Evolutionary conservation across 2,113 vertebrate genomes (phyloP).

Genomic region (Nyctereutes procyonoides): DNA sequence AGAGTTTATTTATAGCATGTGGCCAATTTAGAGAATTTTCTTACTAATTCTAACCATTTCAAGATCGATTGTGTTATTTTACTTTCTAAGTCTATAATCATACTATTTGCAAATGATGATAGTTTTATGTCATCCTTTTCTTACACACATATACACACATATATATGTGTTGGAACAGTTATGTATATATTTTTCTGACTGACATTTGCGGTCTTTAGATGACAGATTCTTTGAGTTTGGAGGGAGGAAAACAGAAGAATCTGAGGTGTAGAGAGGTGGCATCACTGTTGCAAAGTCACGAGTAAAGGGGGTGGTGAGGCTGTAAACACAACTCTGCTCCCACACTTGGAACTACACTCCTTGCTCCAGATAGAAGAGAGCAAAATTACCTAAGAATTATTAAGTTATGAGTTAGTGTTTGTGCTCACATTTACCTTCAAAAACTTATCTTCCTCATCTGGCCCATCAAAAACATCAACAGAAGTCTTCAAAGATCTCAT

Average conservation of each 20-base stretch:
- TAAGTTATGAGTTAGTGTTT: background rate
- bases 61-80: background rate
- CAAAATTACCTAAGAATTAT: background rate
- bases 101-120: background rate
- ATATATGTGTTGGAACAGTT: background rate
- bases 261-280: background rate
- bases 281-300: background rate
- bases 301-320: background rate
- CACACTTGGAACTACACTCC: background rate
- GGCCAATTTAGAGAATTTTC: background rate
- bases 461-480: background rate
- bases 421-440: background rate
- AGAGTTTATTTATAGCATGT: background rate
- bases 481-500: background rate
- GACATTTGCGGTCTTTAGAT: background rate
- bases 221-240: background rate
- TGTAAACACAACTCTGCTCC: no score
- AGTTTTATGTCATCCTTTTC: background rate
- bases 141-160: background rate
- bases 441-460: background rate
- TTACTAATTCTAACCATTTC: conserved; percentile 18
- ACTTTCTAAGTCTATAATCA: background rate
- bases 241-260: background rate
- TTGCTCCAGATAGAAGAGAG: background rate
- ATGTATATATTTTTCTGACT: background rate